Conservation (phyloP, 2,888 invertebrate species). For the Cacoxenus indagator region DNA sequence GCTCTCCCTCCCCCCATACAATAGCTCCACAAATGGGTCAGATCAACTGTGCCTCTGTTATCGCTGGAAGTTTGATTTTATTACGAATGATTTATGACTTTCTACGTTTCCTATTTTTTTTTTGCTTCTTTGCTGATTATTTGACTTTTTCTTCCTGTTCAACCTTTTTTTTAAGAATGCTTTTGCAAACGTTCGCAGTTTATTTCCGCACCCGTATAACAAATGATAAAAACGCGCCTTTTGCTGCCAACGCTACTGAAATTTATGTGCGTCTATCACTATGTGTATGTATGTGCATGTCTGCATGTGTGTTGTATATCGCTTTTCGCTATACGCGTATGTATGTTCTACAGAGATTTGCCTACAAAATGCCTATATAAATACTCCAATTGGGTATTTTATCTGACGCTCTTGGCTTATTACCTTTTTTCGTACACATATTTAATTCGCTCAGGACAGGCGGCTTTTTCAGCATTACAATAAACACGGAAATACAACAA, state of each 20-base stretch:
- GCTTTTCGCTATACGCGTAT: too few relatives aligned
- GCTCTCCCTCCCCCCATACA: too few relatives aligned
- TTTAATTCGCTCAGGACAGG: too few relatives aligned
- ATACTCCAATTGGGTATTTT: constrained; percentile 17
- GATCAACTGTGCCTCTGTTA: not conserved
- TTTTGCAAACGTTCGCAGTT: constrained; percentile 7
- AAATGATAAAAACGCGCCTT: constrained; percentile 10
- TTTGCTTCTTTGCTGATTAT: not conserved
- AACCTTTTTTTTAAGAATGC: not conserved
- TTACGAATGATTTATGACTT: constrained; percentile 10
- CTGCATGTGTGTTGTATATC: not conserved
- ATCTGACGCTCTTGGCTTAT: not conserved
- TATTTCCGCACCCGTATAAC: not conserved
- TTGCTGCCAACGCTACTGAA: not conserved
- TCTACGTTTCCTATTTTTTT: not conserved
- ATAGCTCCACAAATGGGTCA: not conserved
- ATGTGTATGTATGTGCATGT: not conserved
- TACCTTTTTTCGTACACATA: constrained; percentile 2
- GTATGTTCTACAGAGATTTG: constrained; percentile 16
- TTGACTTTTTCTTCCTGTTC: not conserved
- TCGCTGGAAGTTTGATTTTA: constrained; percentile 12
- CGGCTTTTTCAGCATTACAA: not conserved
- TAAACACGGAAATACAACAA: too few relatives aligned
- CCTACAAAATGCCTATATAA: constrained; percentile 14
- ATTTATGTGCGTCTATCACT: too few relatives aligned